A percentile compares a stretch with the other conserved stretches of the same genome.
phyloP scores from a whole-genome alignment of 2,113 vertebrate species.

The Aldabrachelys gigantea region DNA sequence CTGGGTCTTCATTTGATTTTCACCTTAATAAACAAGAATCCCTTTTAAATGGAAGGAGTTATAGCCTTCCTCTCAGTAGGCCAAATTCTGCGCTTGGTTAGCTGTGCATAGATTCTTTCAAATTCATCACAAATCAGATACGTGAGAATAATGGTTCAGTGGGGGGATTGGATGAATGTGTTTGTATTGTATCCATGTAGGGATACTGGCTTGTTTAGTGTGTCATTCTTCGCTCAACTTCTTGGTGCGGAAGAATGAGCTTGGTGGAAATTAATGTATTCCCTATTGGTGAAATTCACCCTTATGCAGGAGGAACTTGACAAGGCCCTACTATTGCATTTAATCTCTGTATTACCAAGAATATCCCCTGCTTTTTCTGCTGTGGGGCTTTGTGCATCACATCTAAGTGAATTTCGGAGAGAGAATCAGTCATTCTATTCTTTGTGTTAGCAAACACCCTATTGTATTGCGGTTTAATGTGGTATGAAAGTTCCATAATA shows the following conservation, averaged over 20 bases:
- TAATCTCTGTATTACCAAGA: fast-evolving
- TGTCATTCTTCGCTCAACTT: neutral
- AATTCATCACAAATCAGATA: neutral
- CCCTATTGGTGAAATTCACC: fast-evolving
- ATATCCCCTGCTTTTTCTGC: neutral
- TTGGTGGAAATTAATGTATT: neutral
- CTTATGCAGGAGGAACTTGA: neutral
- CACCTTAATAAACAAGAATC: neutral
- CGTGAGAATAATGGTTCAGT: neutral
- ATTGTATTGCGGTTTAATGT: constrained; percentile 63
- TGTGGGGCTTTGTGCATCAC: neutral
- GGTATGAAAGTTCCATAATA: constrained; percentile 78
- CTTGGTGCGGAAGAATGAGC: neutral
- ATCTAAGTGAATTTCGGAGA: constrained; percentile 9
- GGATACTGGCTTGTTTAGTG: neutral
- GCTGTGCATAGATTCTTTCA: too few relatives aligned
- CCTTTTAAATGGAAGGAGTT: neutral
- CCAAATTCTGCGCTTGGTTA: neutral
- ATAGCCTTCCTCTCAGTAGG: neutral
- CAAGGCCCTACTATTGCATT: neutral
- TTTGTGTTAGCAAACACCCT: constrained; percentile 58
- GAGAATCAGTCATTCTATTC: constrained; percentile 36
- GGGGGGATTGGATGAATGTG: neutral
- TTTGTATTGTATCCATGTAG: fast-evolving
- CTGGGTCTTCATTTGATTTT: neutral